phyloP scores from a whole-genome alignment of 1,140 invertebrate genomes.

The Mercenaria mercenaria region DNA sequence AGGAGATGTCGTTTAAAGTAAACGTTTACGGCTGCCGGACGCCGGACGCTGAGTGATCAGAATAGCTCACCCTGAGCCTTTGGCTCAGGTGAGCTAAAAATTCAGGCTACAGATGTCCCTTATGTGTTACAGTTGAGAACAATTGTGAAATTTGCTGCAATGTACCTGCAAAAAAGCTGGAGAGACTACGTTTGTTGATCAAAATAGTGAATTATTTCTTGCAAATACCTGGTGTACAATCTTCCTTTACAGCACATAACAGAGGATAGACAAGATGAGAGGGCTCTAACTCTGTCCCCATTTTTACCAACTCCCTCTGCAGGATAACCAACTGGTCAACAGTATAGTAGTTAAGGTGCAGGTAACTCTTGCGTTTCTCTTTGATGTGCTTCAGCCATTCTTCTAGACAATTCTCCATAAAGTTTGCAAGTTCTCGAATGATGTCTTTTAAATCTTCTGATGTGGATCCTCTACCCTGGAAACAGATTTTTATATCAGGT shows the following conservation, averaged over 20 bases:
- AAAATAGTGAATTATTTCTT: too few species aligned
- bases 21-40: too few species aligned
- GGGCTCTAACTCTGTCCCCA: constrained; percentile 55
- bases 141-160: too few species aligned
- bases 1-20: too few species aligned
- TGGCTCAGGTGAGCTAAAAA: too few species aligned
- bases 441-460: constrained; percentile 29
- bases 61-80: too few species aligned
- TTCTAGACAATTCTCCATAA: constrained; percentile 78
- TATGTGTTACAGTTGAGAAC: too few species aligned
- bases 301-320: constrained; percentile 76
- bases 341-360: constrained; percentile 81
- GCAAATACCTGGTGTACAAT: constrained; percentile 66
- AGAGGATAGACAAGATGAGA: constrained; percentile 73
- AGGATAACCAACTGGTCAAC: constrained; percentile 82
- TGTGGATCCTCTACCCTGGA: constrained; percentile 2
- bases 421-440: constrained; percentile 74
- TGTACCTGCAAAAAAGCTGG: too few species aligned
- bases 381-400: constrained; percentile 80
- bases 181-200: too few species aligned
- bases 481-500: too few species aligned
- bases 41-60: too few species aligned
- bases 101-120: too few species aligned
- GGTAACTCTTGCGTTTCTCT: constrained; percentile 76
- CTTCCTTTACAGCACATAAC: constrained; percentile 71